phyloP scores from a whole-genome alignment of 2,888 invertebrate species.

The Mythimna vitellina region DNA sequence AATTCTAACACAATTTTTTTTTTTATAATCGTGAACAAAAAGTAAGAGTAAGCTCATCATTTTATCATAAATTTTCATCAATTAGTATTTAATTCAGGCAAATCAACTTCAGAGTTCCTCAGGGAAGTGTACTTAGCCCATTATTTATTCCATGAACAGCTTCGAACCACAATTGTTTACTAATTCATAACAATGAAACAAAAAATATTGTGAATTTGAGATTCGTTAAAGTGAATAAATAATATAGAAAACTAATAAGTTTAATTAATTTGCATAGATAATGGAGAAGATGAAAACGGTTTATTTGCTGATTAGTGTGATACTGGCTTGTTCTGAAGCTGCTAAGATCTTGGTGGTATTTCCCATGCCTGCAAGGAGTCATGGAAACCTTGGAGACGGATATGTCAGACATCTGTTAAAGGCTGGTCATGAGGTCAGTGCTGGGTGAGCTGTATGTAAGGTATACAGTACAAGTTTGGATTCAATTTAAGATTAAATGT shows the following conservation, averaged over 20 bases:
- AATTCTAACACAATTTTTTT: not conserved
- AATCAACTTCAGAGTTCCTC: not conserved
- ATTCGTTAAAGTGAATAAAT: too few species aligned
- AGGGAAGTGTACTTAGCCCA: not conserved
- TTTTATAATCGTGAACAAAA: not conserved
- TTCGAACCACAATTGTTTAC: not conserved
- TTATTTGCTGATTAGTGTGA: slow-evolving; percentile 33
- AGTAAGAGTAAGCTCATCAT: not conserved
- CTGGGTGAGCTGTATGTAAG: not conserved
- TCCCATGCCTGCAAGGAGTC: slow-evolving; percentile 69
- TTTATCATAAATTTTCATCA: not conserved
- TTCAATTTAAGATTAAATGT: too few species aligned
- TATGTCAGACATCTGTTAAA: slow-evolving; percentile 66
- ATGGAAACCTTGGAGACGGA: slow-evolving; percentile 70
- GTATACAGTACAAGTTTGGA: too few species aligned
- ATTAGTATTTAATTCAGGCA: not conserved
- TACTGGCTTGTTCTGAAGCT: slow-evolving; percentile 41
- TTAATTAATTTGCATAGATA: slow-evolving; percentile 10
- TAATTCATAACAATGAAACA: too few species aligned
- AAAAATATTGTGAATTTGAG: too few species aligned
- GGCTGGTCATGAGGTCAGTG: slow-evolving; percentile 73
- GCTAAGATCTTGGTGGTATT: slow-evolving; percentile 70
- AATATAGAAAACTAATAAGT: too few species aligned
- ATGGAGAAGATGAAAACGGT: slow-evolving; percentile 18
- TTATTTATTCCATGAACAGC: not conserved